Evolutionary conservation across 2,113 vertebrate genomes (phyloP).

Genomic region (Lampris incognitus): DNA sequence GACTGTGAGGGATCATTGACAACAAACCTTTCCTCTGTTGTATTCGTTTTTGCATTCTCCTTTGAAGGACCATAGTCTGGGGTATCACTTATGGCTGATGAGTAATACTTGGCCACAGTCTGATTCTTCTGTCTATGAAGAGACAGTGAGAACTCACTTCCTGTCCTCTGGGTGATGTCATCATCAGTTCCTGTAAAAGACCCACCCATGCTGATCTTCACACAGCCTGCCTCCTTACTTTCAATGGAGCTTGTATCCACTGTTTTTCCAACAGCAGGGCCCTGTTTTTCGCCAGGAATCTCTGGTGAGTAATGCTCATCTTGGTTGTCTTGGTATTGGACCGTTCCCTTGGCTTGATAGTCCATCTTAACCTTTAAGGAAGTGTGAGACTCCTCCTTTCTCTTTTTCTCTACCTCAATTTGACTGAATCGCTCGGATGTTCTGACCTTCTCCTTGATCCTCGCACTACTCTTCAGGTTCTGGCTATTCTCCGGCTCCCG

Average conservation of each 20-base stretch:
- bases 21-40: conserved; percentile 29
- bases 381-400: conserved; percentile 15
- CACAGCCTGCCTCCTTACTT: conserved; percentile 26
- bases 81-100: conserved; percentile 50
- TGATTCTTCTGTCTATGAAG: conserved; percentile 39
- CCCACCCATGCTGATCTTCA: conserved; percentile 28
- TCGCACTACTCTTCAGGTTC: conserved; percentile 52
- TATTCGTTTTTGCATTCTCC: conserved; percentile 25
- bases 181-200: conserved; percentile 8
- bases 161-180: conserved; percentile 8
- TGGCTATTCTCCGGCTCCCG: conserved; percentile 57
- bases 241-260: conserved; percentile 28
- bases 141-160: conserved; percentile 36
- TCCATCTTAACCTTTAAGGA: conserved; percentile 62
- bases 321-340: conserved; percentile 17
- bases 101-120: conserved; percentile 52
- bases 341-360: background rate
- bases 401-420: conserved; percentile 34
- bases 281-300: background rate
- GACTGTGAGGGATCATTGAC: too few species aligned
- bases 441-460: conserved; percentile 47
- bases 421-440: conserved; percentile 34
- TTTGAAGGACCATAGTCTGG: conserved; percentile 49
- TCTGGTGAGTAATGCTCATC: conserved; percentile 33
- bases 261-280: background rate